Conservation (phyloP, 2,797 vertebrate species). For the Acipenser transmontanus region DNA sequence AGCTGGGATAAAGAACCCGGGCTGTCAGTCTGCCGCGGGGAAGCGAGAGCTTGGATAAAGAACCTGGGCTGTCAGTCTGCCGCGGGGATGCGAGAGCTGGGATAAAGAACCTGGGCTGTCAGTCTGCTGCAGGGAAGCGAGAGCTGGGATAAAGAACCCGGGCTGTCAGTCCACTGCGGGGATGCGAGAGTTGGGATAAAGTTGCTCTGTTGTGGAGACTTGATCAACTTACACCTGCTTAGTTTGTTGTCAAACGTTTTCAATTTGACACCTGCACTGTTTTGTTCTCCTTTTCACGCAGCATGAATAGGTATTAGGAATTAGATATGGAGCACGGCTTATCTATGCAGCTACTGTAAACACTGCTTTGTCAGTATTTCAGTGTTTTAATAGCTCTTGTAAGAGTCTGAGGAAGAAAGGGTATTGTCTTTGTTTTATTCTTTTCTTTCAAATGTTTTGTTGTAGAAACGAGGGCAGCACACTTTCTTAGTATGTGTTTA, state of each 20-base stretch:
- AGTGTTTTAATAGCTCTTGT: neutral
- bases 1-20: too few relatives aligned
- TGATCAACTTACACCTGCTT: constrained; percentile 4
- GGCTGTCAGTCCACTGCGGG: too few relatives aligned
- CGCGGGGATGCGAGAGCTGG: too few relatives aligned
- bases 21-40: too few relatives aligned
- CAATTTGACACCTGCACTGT: neutral
- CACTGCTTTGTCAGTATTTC: neutral
- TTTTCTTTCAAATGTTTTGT: neutral
- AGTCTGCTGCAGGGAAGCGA: too few relatives aligned
- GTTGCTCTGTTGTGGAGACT: constrained; percentile 1
- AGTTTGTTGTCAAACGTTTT: neutral
- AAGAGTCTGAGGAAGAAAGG: neutral
- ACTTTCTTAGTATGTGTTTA: neutral
- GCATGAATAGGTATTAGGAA: neutral
- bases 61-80: too few relatives aligned
- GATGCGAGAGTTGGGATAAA: neutral
- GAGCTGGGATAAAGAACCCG: too few relatives aligned
- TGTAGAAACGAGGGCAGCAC: neutral
- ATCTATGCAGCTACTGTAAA: neutral
- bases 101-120: too few relatives aligned
- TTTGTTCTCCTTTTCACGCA: neutral
- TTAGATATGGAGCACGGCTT: neutral
- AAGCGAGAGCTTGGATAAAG: too few relatives aligned
- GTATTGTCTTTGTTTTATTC: neutral